Evolutionary conservation across 1,140 invertebrate genomes (phyloP).

Genomic region (Zaprionus nigranus): DNA sequence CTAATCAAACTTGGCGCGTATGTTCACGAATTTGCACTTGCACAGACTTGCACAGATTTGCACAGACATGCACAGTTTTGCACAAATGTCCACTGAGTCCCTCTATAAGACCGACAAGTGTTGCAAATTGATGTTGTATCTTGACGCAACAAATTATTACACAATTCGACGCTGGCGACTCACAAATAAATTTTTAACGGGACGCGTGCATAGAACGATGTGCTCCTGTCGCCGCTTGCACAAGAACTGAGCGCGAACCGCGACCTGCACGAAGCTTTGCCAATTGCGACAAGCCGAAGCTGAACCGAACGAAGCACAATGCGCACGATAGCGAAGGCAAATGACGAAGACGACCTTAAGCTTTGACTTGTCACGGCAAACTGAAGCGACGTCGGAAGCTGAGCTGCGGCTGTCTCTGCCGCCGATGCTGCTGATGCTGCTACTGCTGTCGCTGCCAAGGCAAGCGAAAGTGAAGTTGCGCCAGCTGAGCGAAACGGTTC

Average conservation of each 20-base stretch:
- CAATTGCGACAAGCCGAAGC: conserved; percentile 3
- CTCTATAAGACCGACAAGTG: background rate
- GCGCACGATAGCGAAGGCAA: conserved; percentile 24
- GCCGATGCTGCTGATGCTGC: background rate
- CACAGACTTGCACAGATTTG: background rate
- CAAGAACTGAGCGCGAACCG: conserved; percentile 29
- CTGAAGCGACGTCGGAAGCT: conserved; percentile 47
- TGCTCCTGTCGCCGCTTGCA: conserved; percentile 45
- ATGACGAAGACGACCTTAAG: conserved; percentile 50
- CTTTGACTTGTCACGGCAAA: conserved; percentile 65
- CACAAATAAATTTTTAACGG: background rate
- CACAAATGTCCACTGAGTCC: background rate
- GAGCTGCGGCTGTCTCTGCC: conserved; percentile 1
- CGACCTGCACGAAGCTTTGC: conserved; percentile 36
- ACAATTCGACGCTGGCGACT: conserved; percentile 22
- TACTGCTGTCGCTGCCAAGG: conserved; percentile 20
- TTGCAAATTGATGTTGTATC: background rate
- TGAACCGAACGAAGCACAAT: background rate
- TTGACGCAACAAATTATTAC: conserved; percentile 32
- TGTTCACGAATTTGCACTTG: background rate
- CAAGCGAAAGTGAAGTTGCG: conserved; percentile 70
- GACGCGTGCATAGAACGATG: conserved; percentile 10
- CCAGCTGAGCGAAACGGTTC: conserved; percentile 67
- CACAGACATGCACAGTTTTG: background rate
- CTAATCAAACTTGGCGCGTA: conserved; percentile 2